Conservation (phyloP, 2,113 vertebrate species). For the Aegithalos caudatus region DNA sequence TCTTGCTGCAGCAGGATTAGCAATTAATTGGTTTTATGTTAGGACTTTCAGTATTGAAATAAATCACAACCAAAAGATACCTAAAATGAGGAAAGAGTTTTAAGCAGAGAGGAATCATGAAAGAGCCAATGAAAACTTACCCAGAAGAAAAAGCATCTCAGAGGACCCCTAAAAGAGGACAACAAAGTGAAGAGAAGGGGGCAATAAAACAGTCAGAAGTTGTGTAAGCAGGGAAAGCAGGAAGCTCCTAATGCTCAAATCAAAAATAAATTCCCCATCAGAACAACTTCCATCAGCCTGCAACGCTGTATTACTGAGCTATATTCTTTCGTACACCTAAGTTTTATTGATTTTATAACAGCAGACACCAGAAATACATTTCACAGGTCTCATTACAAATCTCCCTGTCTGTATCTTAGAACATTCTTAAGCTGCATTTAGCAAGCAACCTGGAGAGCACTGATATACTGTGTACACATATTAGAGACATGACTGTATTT, state of each 20-base stretch:
- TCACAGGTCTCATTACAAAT: constrained; percentile 35
- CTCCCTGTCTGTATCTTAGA: constrained; percentile 5
- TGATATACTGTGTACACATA: constrained; percentile 48
- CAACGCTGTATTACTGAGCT: background rate
- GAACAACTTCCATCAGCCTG: background rate
- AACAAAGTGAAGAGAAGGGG: background rate
- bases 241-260: background rate
- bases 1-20: background rate
- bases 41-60: background rate
- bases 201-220: background rate
- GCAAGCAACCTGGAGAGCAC: constrained; percentile 36
- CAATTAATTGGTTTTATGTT: background rate
- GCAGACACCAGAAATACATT: background rate
- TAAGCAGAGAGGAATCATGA: background rate
- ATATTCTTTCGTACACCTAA: background rate
- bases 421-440: constrained; percentile 49
- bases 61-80: background rate
- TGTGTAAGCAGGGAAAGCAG: background rate
- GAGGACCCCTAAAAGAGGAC: background rate
- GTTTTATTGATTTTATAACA: constrained; percentile 42
- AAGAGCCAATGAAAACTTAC: background rate
- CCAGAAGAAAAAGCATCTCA: background rate
- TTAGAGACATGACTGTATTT: constrained; percentile 48
- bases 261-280: constrained; percentile 10
- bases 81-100: background rate